Percentiles rank a stretch among this genome's conserved stretches.
Evolutionary conservation across 35 echinoderm and acorn worm genomes (phyloP).

Genomic region (Lytechinus pictus): DNA sequence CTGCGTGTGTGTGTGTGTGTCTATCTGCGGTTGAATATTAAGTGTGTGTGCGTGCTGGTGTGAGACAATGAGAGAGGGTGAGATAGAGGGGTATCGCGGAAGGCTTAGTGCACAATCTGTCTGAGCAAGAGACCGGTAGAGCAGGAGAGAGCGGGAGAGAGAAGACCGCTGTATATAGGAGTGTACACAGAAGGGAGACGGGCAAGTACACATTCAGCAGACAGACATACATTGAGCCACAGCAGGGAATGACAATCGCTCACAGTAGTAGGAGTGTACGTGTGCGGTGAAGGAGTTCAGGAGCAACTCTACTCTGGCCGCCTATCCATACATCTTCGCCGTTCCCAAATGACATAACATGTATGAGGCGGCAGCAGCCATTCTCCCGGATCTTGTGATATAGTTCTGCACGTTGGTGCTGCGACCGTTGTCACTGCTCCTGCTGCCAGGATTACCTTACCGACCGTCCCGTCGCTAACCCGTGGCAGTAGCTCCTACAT

Average conservation of each 20-base stretch:
- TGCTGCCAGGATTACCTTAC: background rate
- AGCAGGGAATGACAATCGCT: conserved; percentile 22
- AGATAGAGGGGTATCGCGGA: background rate
- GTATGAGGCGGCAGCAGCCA: background rate
- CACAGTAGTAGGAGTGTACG: conserved; percentile 8
- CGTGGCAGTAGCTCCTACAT: background rate
- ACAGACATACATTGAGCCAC: conserved; percentile 3
- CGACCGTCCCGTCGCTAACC: background rate
- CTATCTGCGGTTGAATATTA: background rate
- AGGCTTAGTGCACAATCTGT: conserved; percentile 42
- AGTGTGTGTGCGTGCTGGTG: background rate
- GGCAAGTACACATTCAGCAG: conserved; percentile 27
- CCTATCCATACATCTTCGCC: background rate
- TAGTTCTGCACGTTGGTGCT: background rate
- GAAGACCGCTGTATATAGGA: conserved; percentile 11
- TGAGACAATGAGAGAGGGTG: background rate
- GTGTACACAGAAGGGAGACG: conserved; percentile 10
- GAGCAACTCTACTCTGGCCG: background rate
- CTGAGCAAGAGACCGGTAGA: background rate
- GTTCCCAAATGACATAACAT: conserved; percentile 30
- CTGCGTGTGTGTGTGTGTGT: background rate
- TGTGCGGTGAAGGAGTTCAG: conserved; percentile 24
- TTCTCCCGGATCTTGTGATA: background rate
- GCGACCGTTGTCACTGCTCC: background rate
- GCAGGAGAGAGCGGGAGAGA: background rate